These are phyloP conservation scores for Meda fulgida DNA, from an alignment of 2,797 vertebrate species.

Conservation along the genomic window DNA sequence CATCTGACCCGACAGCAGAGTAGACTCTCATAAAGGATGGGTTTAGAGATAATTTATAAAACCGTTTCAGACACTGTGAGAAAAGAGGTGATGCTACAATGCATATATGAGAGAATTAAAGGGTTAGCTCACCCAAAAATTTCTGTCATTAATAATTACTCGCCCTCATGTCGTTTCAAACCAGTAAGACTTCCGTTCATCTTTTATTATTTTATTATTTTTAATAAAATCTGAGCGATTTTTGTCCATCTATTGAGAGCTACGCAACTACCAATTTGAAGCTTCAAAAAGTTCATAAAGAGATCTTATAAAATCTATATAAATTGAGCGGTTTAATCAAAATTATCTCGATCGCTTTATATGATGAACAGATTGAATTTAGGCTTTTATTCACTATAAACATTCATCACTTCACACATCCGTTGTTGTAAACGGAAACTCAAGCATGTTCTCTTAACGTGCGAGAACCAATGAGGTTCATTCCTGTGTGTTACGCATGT, in stretches of 20 bases:
- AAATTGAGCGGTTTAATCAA: too few species aligned
- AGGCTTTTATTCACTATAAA: too few species aligned
- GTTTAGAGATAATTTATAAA: background rate
- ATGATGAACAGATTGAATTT: too few species aligned
- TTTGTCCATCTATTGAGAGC: too few species aligned
- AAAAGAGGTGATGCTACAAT: background rate
- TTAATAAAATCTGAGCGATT: background rate
- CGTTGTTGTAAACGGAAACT: background rate
- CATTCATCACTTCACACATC: background rate
- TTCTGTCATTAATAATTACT: background rate
- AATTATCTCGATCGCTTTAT: too few species aligned
- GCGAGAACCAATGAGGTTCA: background rate
- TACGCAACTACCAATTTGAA: too few species aligned
- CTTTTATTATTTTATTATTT: too few species aligned
- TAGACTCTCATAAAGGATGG: background rate
- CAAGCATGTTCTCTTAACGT: background rate
- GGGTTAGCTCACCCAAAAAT: background rate
- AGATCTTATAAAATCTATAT: too few species aligned
- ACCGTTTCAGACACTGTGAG: background rate
- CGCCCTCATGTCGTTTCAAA: background rate
- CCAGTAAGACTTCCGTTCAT: background rate
- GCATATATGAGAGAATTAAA: background rate
- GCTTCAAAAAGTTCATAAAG: too few species aligned
- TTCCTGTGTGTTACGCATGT: background rate
- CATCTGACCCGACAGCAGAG: background rate